Evolutionary conservation across 53 echinoderm and acorn worm species (phyloP), one percentile per base, ranked within the genome.

Genomic region (Temnopleurus reevesii): DNA sequence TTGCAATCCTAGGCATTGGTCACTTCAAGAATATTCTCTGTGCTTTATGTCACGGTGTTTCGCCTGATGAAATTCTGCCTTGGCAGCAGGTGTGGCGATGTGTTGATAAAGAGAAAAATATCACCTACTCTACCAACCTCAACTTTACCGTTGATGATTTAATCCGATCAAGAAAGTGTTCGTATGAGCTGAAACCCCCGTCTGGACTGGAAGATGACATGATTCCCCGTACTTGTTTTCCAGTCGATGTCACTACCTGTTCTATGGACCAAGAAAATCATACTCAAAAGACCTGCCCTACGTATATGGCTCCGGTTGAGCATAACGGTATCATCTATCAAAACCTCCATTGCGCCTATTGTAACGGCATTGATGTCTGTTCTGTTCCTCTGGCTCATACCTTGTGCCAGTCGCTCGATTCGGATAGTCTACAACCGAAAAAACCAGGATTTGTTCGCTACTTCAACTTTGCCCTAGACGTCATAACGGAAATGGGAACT

Each of bases 1-100:
- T 85, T 51, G 38, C 86, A 12, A 86, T 55, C 33, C 26, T 21
- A 15, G 30, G 90, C 41, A 90, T 79, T 5, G 77, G 59, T 3
- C 91, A 76, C 28, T 91, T 91, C 46, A 58, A 64, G 27, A 91
- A 91, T 23, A 8, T 76, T 8, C 85, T 85, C 56, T 91, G 91
- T 34, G 91, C 91, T 9, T 27, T 91, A n/a, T 91, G 91, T 23
- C 71, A 91, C 36, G 55, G 45, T 17, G 17, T 53, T n/a, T 2
- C 30, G 3, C 5, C 27, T 1, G 1, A 19, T 31, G 23, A 2
- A 12, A 83, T 83, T 1, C 15, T 55, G 38, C 21, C 21, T 8
- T 83, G 83, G 83, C 4, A 30, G 56, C 0, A 2, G 33, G 19
- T 18, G 12, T 53, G 54, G 83, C 55, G 5, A 56, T 83, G 83